A percentile compares a stretch with the other conserved stretches of the same genome.
Evolutionary conservation across 2,797 vertebrate genomes (phyloP).

Genomic region (Hydrophis major): DNA sequence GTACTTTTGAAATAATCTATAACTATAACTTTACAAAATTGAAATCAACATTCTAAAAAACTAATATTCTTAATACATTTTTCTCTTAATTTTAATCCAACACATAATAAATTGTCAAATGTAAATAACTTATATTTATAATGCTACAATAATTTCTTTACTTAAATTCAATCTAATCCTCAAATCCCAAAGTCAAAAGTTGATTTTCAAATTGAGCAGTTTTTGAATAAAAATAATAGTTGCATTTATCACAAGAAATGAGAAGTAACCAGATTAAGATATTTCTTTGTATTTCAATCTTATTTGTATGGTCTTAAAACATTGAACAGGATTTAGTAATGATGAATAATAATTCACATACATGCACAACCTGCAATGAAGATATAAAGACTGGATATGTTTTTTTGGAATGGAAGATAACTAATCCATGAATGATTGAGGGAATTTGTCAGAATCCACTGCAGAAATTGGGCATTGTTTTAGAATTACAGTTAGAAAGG

Average conservation of each 20-base stretch:
- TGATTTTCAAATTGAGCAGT: constrained; percentile 13
- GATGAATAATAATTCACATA: neutral
- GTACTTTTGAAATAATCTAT: neutral
- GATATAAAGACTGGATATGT: neutral
- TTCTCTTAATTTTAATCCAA: neutral
- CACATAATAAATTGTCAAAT: neutral
- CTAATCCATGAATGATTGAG: neutral
- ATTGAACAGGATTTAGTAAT: neutral
- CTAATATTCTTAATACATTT: neutral
- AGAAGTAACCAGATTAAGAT: neutral
- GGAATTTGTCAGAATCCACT: neutral
- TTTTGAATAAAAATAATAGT: neutral
- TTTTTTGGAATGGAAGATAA: neutral
- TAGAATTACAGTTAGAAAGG: neutral
- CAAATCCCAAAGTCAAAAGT: neutral
- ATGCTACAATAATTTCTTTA: neutral
- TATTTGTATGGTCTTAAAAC: neutral
- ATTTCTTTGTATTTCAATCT: constrained; percentile 10
- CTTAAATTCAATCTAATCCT: neutral
- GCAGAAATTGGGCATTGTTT: neutral
- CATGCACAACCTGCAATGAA: neutral
- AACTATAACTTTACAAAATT: neutral
- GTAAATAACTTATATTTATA: neutral
- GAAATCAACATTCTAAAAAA: neutral
- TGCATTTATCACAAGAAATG: constrained; percentile 10